Evolutionary conservation across 1,140 invertebrate genomes (phyloP), one percentile per base, ranked within the genome.

Genomic region (Drosophila mayri): DNA sequence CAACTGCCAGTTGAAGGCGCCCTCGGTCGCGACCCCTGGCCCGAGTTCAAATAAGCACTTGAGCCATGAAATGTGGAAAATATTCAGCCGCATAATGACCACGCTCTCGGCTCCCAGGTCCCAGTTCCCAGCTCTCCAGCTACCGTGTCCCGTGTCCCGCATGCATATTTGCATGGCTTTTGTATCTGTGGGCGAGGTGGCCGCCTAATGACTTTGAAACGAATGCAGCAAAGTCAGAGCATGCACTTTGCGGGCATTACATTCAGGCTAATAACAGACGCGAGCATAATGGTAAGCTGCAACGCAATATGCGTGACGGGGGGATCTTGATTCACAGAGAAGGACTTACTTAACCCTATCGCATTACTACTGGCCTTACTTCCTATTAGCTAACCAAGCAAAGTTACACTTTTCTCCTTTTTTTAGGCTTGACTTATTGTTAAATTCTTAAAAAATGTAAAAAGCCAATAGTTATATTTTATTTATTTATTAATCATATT

Each of bases 71-170:
- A 81, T 83, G 74, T 60, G 65, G 85, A 50, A 88, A 88, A 90
- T 88, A 90, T 70, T 55, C 77, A 75, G 88, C 81, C 78, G 85
- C 85, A 88, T 88, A 90, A 90, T 90, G 85, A 90, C 85, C 86
- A 81, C 46, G 55, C 54, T 50, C 30, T 43, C 11, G 47, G 32
- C 18, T 54, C 32, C 12, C 32, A 22, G 25, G 8, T 11, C 1
- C 46, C 14, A 28, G 28, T 8, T 52, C 28, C 43, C 43, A 46
- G 43, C 12, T 44, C 7, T 30, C 49, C 5, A 8, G 49, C 49
- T 25, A 20, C 43, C 37, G 4, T 12, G 8, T 54, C 32, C 50
- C 32, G 32, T 38, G 25, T 41, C 61, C 62, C 18, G 30, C 30
- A 37, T 50, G 32, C 60, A 50, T 46, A 47, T 47, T 22, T 40